These are phyloP conservation scores for Ophthalmolycus amberensis DNA, from an alignment of 2,113 vertebrate species.

Conservation along the genomic window DNA sequence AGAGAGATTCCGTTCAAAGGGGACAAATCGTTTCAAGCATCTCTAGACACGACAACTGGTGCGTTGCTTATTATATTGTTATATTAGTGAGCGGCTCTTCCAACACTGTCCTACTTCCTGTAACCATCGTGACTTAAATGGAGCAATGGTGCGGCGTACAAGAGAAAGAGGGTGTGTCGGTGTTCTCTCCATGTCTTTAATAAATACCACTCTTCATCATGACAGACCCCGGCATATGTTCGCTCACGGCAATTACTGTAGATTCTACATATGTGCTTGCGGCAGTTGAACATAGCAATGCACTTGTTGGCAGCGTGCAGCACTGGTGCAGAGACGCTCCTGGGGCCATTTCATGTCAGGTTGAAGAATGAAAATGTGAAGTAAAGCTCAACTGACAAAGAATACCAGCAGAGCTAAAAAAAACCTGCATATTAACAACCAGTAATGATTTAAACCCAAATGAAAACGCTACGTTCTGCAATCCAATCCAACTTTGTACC, in stretches of 20 bases:
- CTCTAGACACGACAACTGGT: background rate
- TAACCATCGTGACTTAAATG: slow-evolving; percentile 17
- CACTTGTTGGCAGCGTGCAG: slow-evolving; percentile 24
- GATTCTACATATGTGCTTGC: slow-evolving; percentile 23
- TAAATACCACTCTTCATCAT: background rate
- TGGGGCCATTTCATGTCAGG: slow-evolving; percentile 34
- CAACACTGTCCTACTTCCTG: background rate
- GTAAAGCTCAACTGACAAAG: background rate
- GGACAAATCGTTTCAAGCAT: slow-evolving; percentile 18
- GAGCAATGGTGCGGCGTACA: slow-evolving; percentile 9
- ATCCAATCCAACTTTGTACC: background rate
- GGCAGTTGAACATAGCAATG: slow-evolving; percentile 10
- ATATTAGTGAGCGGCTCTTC: slow-evolving; percentile 6
- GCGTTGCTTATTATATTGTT: slow-evolving; percentile 8
- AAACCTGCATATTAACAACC: background rate
- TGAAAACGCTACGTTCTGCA: slow-evolving; percentile 6
- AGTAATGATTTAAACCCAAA: background rate
- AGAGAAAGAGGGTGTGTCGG: background rate
- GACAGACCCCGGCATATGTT: slow-evolving; percentile 45
- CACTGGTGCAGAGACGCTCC: slow-evolving; percentile 27
- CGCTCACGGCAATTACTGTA: slow-evolving; percentile 48
- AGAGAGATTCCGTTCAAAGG: background rate
- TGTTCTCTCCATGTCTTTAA: background rate
- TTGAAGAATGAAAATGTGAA: slow-evolving; percentile 13
- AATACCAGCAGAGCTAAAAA: background rate